Evolutionary conservation across 1,140 invertebrate genomes (phyloP), one percentile per base, ranked within the genome.

Genomic region (Achroia grisella): DNA sequence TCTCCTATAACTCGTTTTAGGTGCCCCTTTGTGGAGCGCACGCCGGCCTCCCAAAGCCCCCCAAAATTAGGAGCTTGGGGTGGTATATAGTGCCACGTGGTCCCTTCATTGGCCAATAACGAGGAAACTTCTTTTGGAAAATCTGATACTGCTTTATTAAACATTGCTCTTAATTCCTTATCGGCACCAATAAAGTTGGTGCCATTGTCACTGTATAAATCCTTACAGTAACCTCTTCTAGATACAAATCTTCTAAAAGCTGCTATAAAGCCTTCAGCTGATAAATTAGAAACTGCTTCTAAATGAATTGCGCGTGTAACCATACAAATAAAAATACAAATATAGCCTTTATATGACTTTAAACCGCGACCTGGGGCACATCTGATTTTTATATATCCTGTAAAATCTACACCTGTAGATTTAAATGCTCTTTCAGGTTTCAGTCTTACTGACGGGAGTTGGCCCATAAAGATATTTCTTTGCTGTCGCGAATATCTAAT

Each of bases 201-300:
- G 6, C 42, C 39, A 29, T 48, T 48, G 27, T 48, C 46, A 11
- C 46, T 41, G 23, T 42, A 48, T 0, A 48, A 6, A 34, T 41
- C 11, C 10, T 41, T 9, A 23, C 37, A 41, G 10, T 13, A 28
- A 23, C 44, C 44, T 30, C 44, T 46, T 10, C 44, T 28, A 1
- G 44, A 37, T 8, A 30, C 27, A 14, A 46, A 46, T 15, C 44
- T 37, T n/a, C 27, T 37, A 37, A 46, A 46, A 5, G 44, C 44
- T 4, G 44, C 44, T 13, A 46, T 32, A 31, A 46, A 46, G 2
- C 44, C n/a, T n/a, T n/a, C n/a, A n/a, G n/a, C n/a, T n/a, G n/a
- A n/a, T n/a, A n/a, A n/a, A n/a, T n/a, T n/a, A 6, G 44, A 39
- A 8, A 46, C 44, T 4, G 35, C 27, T 13, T 46, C 44, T 6